phyloP scores from a whole-genome alignment of 2,888 invertebrate genomes.

The Cataglyphis cursor region DNA sequence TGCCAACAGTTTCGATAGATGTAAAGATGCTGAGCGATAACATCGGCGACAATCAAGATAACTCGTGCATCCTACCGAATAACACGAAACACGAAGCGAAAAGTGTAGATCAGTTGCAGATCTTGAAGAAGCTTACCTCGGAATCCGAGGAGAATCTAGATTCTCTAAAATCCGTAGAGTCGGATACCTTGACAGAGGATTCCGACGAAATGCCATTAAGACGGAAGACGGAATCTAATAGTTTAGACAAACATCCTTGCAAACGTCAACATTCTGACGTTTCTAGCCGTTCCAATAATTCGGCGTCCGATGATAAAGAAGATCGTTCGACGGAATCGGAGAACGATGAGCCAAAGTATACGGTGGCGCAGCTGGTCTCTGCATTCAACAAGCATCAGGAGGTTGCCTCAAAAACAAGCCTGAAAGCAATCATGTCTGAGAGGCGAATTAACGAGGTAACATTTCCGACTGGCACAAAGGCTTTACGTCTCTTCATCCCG shows the following conservation, averaged over 20 bases:
- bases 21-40: not conserved
- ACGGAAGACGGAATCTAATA: conserved; percentile 39
- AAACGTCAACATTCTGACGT: conserved; percentile 83
- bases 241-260: conserved; percentile 75
- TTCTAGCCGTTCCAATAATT: conserved; percentile 83
- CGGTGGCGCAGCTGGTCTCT: conserved; percentile 87
- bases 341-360: conserved; percentile 87
- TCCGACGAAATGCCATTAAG: conserved; percentile 80
- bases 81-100: not conserved
- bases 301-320: conserved; percentile 84
- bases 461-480: conserved; percentile 87
- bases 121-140: conserved; percentile 70
- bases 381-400: conserved; percentile 87
- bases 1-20: not conserved
- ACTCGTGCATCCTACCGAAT: not conserved
- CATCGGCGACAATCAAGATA: not conserved
- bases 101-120: conserved; percentile 4
- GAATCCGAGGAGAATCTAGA: conserved; percentile 84
- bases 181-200: conserved; percentile 85
- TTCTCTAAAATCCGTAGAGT: conserved; percentile 84
- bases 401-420: conserved; percentile 86
- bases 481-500: conserved; percentile 87
- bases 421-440: conserved; percentile 86
- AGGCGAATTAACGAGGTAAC: conserved; percentile 82
- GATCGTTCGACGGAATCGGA: conserved; percentile 84